Percentiles rank a stretch among this genome's conserved stretches.
phyloP scores from a whole-genome alignment of 2,113 vertebrate species.

The Pelodiscus sinensis region DNA sequence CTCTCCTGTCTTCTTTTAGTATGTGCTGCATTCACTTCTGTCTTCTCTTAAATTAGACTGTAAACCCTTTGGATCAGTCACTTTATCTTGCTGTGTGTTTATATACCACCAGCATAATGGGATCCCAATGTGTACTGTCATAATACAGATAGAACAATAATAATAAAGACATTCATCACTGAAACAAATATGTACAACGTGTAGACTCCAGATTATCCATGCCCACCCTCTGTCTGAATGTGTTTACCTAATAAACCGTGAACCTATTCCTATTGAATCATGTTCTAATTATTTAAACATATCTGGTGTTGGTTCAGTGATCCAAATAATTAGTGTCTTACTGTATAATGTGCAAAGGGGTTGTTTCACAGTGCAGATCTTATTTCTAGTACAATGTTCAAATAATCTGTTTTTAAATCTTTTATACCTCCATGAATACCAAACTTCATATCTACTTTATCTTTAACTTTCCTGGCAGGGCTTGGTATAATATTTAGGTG shows the following conservation, averaged over 20 bases:
- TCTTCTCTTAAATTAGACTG: neutral
- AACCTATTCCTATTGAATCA: neutral
- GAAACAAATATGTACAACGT: neutral
- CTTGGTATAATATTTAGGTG: neutral
- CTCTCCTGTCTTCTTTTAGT: neutral
- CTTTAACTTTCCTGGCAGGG: neutral
- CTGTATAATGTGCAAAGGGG: neutral
- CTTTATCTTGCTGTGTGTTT: neutral
- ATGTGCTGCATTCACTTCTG: neutral
- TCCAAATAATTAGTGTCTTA: neutral
- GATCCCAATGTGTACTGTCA: neutral
- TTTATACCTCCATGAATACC: neutral
- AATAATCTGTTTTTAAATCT: neutral
- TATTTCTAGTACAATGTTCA: neutral
- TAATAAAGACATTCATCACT: neutral
- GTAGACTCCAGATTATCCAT: neutral
- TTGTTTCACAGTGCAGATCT: neutral
- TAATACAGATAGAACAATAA: neutral
- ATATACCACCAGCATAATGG: neutral
- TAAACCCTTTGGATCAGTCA: neutral
- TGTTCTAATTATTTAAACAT: neutral
- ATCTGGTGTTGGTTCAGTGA: neutral
- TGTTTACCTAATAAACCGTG: neutral
- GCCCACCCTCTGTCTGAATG: neutral
- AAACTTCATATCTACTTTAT: accelerated